Conservation (phyloP, 64 coral and sea anemone species). For the Catalaphyllia jardinei region DNA sequence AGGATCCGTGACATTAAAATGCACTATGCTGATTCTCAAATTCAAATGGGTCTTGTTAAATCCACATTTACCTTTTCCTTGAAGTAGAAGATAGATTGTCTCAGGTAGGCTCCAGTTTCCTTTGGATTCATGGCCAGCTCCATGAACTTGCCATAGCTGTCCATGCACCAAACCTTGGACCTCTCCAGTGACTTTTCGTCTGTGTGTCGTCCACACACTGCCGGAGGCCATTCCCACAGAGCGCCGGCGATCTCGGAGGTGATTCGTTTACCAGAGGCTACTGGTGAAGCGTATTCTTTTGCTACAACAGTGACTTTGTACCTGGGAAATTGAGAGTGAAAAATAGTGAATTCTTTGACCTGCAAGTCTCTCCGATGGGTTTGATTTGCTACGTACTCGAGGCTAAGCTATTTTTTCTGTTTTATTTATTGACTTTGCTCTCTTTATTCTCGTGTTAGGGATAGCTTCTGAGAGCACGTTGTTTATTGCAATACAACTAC, state of each 20-base stretch:
- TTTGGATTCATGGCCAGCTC: conserved; percentile 38
- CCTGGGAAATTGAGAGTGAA: not conserved
- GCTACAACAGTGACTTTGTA: conserved; percentile 1
- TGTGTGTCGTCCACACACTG: conserved; percentile 37
- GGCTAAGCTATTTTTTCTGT: no score
- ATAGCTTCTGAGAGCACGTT: no score
- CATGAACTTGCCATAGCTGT: conserved; percentile 34
- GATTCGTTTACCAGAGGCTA: conserved; percentile 17
- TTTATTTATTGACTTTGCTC: no score
- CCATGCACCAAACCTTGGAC: conserved; percentile 41
- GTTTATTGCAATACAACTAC: no score
- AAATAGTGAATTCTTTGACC: no score
- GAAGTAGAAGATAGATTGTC: conserved; percentile 1
- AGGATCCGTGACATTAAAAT: no score
- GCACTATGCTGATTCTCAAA: no score
- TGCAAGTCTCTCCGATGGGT: no score
- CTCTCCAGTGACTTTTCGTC: conserved; percentile 31
- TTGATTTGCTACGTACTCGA: no score
- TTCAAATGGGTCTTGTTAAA: no score
- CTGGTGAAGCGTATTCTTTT: not conserved
- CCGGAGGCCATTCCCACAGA: conserved; percentile 36
- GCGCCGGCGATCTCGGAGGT: conserved; percentile 35
- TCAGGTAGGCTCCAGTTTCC: conserved; percentile 40
- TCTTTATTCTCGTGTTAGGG: no score
- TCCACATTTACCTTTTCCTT: no score